These are phyloP conservation scores for Arremon aurantiirostris DNA, from an alignment of 2,797 vertebrate species.

Conservation along the genomic window DNA sequence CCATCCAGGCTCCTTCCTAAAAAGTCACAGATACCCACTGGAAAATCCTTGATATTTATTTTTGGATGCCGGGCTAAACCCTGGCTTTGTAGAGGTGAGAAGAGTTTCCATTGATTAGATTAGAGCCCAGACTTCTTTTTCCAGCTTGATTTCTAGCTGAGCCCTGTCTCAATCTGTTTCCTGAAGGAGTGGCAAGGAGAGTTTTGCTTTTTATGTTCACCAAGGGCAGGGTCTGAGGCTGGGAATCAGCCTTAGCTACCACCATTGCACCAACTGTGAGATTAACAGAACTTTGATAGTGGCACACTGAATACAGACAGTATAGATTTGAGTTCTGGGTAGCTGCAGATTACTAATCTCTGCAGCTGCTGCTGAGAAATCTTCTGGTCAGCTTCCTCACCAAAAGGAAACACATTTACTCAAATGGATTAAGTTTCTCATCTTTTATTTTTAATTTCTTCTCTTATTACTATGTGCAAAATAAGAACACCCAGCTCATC, in stretches of 20 bases:
- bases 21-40: background rate
- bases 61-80: conserved; percentile 28
- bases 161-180: background rate
- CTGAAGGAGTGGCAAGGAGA: background rate
- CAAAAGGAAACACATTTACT: background rate
- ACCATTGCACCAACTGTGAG: background rate
- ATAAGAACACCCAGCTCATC: background rate
- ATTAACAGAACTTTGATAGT: background rate
- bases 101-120: conserved; percentile 62
- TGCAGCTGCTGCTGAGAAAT: background rate
- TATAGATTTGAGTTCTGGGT: background rate
- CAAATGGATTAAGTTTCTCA: background rate
- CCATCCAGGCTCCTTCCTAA: background rate
- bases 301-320: background rate
- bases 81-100: conserved; percentile 24
- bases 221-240: background rate
- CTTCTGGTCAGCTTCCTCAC: background rate
- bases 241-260: background rate
- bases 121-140: conserved; percentile 46
- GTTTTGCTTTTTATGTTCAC: background rate
- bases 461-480: background rate
- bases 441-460: background rate
- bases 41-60: conserved; percentile 48
- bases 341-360: background rate
- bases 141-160: conserved; percentile 22